These are phyloP conservation scores for Aricia agestis DNA, from an alignment of 1,140 invertebrate genomes.

Conservation along the genomic window DNA sequence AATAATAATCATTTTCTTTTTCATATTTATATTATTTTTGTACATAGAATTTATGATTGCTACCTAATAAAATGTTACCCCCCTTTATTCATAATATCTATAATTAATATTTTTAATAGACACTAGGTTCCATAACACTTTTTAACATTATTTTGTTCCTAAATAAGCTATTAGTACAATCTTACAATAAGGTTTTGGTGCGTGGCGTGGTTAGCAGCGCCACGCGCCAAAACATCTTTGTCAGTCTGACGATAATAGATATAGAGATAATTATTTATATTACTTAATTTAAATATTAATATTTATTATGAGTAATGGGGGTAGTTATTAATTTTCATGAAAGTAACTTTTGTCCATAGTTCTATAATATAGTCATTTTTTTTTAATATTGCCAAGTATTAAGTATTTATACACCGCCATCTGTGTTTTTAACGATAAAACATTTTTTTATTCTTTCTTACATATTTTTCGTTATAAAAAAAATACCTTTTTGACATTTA, in stretches of 20 bases:
- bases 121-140: too few species aligned
- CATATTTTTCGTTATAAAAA: not conserved
- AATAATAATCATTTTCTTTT: not conserved
- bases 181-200: too few species aligned
- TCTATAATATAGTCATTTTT: too few species aligned
- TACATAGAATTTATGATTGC: not conserved
- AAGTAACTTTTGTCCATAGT: not conserved
- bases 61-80: not conserved
- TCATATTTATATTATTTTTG: not conserved
- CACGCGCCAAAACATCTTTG: too few species aligned
- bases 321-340: not conserved
- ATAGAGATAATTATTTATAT: too few species aligned
- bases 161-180: too few species aligned
- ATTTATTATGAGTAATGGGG: not conserved
- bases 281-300: too few species aligned
- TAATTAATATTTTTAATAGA: not conserved
- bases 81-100: not conserved
- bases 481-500: too few species aligned
- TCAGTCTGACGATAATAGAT: too few species aligned
- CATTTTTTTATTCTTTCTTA: not conserved
- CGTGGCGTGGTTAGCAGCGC: too few species aligned
- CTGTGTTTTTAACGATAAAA: not conserved
- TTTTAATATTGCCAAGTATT: not conserved
- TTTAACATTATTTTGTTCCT: too few species aligned
- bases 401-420: slow-evolving; percentile 1